Conservation (phyloP, 2,113 vertebrate species). For the Gnathonemus longibarbis region DNA sequence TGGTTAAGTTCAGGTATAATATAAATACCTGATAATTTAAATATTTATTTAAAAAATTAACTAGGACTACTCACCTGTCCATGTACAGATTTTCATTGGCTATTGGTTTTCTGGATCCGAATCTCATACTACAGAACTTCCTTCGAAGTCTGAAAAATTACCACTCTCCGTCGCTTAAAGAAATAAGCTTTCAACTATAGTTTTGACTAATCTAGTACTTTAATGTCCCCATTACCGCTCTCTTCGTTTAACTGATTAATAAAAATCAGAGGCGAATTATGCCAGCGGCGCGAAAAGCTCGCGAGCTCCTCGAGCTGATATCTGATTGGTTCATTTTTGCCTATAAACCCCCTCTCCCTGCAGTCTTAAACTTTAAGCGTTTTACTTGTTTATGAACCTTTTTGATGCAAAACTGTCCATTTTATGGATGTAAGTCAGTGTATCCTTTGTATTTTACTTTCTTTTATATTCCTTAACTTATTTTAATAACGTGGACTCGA, state of each 20-base stretch:
- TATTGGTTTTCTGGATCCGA: neutral
- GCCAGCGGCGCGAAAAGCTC: neutral
- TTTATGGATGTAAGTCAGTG: neutral
- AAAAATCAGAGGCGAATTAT: neutral
- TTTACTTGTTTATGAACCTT: neutral
- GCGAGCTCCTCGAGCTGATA: neutral
- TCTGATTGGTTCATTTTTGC: neutral
- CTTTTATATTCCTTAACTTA: neutral
- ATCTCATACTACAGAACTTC: neutral
- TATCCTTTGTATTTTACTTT: neutral
- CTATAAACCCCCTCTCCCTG: neutral
- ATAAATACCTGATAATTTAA: neutral
- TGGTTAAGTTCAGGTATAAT: neutral
- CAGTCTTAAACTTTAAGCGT: neutral
- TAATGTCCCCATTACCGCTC: neutral
- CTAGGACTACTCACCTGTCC: neutral
- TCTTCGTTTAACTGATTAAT: neutral
- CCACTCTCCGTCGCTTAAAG: neutral
- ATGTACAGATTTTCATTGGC: constrained; percentile 1
- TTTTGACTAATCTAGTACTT: neutral
- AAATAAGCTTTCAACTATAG: neutral
- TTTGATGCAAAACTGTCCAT: neutral
- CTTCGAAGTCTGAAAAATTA: neutral
- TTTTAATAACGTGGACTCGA: neutral
- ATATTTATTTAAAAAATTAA: neutral